Conservation (phyloP, 2,113 vertebrate species). For the Excalfactoria chinensis region DNA sequence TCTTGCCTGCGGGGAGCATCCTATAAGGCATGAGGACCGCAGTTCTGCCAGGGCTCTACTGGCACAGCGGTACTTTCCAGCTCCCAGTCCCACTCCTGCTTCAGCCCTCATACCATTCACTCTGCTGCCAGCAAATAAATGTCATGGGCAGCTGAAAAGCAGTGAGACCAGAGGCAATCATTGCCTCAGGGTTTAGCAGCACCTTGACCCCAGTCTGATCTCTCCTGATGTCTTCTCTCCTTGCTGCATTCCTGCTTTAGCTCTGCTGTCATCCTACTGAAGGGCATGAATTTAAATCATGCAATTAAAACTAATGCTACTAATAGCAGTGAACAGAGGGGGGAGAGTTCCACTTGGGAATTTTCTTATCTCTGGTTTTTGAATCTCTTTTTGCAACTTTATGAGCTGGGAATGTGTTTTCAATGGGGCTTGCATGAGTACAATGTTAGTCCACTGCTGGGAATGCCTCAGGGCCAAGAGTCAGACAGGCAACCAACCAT, state of each 20-base stretch:
- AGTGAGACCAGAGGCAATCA: rapidly evolving
- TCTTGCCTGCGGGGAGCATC: rapidly evolving
- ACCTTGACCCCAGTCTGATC: neutral
- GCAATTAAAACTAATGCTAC: neutral
- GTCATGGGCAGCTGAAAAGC: neutral
- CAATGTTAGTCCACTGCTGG: neutral
- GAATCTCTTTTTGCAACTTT: neutral
- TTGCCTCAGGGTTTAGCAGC: neutral
- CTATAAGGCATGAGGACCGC: neutral
- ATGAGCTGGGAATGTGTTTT: neutral
- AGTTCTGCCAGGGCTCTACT: neutral
- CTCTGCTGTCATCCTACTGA: neutral
- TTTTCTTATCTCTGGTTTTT: neutral
- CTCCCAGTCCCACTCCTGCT: neutral
- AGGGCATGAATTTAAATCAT: neutral
- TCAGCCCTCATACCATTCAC: neutral
- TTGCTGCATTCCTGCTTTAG: neutral
- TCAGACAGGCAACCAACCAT: neutral
- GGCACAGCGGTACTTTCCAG: neutral
- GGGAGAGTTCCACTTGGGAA: neutral
- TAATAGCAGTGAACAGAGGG: neutral
- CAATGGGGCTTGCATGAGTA: neutral
- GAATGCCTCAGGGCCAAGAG: neutral
- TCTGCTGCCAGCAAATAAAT: neutral
- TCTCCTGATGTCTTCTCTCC: neutral